These are phyloP conservation scores for Bos javanicus DNA, from an alignment of 2,113 vertebrate species.

Conservation along the genomic window DNA sequence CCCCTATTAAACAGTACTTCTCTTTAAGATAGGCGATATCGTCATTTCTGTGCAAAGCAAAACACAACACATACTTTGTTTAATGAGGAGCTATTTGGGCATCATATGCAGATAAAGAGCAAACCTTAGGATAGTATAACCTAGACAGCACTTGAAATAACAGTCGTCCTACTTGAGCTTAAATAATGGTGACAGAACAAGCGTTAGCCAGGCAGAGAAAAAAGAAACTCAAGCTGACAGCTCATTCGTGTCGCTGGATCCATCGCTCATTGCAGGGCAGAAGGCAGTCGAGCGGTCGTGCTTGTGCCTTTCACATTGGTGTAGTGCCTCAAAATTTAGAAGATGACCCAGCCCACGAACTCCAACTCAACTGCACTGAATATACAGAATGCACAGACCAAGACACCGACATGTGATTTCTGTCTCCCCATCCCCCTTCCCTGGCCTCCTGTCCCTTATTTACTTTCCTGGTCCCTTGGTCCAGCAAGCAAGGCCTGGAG, in stretches of 20 bases:
- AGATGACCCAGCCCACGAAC: not conserved
- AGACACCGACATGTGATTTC: fast-evolving
- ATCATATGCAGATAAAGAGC: conserved; percentile 42
- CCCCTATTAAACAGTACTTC: conserved; percentile 48
- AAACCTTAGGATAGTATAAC: conserved; percentile 58
- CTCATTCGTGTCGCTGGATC: conserved; percentile 61
- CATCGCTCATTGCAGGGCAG: conserved; percentile 31
- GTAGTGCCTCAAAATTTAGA: not conserved
- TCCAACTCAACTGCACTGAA: not conserved
- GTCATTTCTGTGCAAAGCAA: conserved; percentile 62
- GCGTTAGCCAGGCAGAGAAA: conserved; percentile 71
- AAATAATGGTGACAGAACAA: conserved; percentile 74
- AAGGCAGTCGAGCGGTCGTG: conserved; percentile 4
- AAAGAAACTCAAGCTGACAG: conserved; percentile 73
- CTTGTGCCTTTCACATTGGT: conserved; percentile 48
- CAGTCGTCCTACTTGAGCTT: conserved; percentile 77
- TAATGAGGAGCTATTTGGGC: conserved; percentile 55
- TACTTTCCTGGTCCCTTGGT: not conserved
- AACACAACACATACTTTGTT: conserved; percentile 59
- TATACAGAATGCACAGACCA: not conserved
- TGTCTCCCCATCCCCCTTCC: not conserved
- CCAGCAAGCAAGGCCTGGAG: not conserved
- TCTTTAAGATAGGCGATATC: conserved; percentile 48
- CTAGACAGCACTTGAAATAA: conserved; percentile 67
- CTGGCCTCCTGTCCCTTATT: not conserved